Evolutionary conservation across 2,113 vertebrate species (phyloP).

Genomic region (Gracilinanus agilis): DNA sequence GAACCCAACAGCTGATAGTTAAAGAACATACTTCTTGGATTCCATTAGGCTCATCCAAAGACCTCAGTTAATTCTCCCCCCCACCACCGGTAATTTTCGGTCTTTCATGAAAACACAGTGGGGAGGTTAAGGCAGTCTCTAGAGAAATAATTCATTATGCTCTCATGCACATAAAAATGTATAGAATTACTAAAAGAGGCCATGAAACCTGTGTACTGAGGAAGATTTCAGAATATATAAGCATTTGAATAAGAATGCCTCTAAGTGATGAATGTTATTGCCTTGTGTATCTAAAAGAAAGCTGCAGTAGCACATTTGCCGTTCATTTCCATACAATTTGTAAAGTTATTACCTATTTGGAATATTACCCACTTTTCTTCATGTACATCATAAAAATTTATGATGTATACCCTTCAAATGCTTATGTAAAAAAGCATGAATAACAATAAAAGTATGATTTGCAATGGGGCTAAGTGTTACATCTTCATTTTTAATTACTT

Average conservation of each 20-base stretch:
- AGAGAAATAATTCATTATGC: background rate
- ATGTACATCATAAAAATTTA: slow-evolving; percentile 80
- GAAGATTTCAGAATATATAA: slow-evolving; percentile 32
- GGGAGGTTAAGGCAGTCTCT: background rate
- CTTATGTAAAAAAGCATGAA: slow-evolving; percentile 62
- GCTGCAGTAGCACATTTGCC: slow-evolving; percentile 57
- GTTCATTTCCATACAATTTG: slow-evolving; percentile 72
- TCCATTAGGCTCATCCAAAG: background rate
- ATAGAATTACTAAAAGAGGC: slow-evolving; percentile 2
- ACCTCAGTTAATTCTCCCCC: background rate
- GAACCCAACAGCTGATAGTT: background rate
- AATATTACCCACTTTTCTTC: slow-evolving; percentile 71
- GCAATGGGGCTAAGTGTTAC: slow-evolving; percentile 50
- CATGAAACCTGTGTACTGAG: background rate
- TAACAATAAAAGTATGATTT: slow-evolving; percentile 71
- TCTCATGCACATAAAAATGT: background rate
- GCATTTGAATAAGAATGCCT: slow-evolving; percentile 54
- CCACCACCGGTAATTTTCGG: background rate
- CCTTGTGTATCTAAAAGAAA: slow-evolving; percentile 56
- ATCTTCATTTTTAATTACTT: slow-evolving; percentile 72
- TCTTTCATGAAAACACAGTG: background rate
- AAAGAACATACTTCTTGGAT: background rate
- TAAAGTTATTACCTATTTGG: slow-evolving; percentile 71
- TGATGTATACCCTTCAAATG: slow-evolving; percentile 70
- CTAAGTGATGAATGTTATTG: slow-evolving; percentile 61